Evolutionary conservation across 2,113 vertebrate species (phyloP).

Genomic region (Archilochus colubris): DNA sequence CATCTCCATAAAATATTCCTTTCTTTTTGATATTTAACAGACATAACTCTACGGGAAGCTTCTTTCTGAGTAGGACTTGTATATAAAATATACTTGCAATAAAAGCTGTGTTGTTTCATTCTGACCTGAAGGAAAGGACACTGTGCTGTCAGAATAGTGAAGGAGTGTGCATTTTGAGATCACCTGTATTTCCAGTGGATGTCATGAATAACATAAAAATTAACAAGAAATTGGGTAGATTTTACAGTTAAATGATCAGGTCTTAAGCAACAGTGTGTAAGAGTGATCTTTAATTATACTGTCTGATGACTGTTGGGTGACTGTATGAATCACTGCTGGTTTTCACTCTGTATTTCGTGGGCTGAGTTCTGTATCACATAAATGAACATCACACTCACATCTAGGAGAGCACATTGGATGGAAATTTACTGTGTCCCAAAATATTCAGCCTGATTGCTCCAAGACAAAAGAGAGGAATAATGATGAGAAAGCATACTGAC

Average conservation of each 20-base stretch:
- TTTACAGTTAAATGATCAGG: background rate
- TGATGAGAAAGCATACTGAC: background rate
- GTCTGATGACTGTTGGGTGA: background rate
- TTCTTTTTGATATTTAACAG: constrained; percentile 34
- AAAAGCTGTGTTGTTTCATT: background rate
- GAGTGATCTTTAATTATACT: background rate
- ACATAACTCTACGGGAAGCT: background rate
- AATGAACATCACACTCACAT: background rate
- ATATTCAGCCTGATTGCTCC: background rate
- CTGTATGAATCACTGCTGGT: background rate
- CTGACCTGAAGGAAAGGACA: constrained; percentile 8
- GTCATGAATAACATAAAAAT: background rate
- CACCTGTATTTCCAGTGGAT: background rate
- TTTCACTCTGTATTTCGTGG: background rate
- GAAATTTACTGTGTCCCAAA: background rate
- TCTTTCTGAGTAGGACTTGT: background rate
- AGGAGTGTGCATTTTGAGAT: background rate
- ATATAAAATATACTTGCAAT: background rate
- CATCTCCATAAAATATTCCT: background rate
- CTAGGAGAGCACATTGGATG: background rate
- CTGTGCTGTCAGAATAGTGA: background rate
- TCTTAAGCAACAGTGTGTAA: background rate
- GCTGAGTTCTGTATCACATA: background rate
- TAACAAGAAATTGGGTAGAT: background rate
- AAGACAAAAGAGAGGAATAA: background rate